Conservation (phyloP, 1,140 invertebrate genomes). For the Megalonaias nervosa region DNA sequence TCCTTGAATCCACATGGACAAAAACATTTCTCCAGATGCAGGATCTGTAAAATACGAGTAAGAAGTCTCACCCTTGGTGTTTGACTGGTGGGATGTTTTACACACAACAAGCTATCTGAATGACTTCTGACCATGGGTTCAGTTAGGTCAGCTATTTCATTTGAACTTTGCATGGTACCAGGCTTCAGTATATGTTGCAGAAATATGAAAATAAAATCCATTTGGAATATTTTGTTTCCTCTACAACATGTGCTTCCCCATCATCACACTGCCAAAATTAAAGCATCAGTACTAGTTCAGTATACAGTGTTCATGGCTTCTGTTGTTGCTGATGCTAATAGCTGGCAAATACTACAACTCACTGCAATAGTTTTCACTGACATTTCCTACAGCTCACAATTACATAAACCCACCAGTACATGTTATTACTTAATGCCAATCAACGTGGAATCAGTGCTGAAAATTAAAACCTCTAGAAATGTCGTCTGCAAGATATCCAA, state of each 20-base stretch:
- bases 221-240: not conserved
- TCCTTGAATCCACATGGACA: not conserved
- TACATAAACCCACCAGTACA: too few species aligned
- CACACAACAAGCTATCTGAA: conserved; percentile 34
- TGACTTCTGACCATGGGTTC: conserved; percentile 9
- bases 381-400: too few species aligned
- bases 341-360: too few species aligned
- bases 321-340: too few species aligned
- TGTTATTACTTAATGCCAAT: too few species aligned
- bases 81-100: not conserved
- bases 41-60: conserved; percentile 20
- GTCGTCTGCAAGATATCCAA: too few species aligned
- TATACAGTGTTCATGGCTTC: not conserved
- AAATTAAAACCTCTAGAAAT: too few species aligned
- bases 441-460: too few species aligned
- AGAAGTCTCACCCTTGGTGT: not conserved
- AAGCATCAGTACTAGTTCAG: not conserved
- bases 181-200: not conserved
- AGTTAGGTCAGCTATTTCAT: not conserved
- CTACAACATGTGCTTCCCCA: not conserved
- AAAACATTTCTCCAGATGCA: conserved; percentile 31
- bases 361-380: too few species aligned
- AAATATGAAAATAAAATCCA: not conserved
- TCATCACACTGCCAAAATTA: not conserved
- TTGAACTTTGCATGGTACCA: not conserved